A percentile compares a stretch with the other conserved stretches of the same genome.
Conservation (phyloP, 2,797 vertebrate genomes). For the Leuciscus waleckii region DNA sequence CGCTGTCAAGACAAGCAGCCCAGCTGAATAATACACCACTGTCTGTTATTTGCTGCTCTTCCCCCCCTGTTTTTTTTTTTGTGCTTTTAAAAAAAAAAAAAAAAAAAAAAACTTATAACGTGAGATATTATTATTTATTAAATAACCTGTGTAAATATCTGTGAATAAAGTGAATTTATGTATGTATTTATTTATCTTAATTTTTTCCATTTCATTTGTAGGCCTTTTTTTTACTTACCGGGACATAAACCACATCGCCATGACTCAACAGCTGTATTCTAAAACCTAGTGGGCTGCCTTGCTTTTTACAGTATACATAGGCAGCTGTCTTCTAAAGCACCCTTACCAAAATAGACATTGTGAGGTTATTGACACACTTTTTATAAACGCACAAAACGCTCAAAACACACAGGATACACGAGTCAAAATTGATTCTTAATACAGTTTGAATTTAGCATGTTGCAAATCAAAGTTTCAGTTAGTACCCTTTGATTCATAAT, state of each 20-base stretch:
- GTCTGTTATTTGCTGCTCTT: conserved; percentile 46
- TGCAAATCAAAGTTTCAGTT: neutral
- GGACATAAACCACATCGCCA: neutral
- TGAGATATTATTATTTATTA: neutral
- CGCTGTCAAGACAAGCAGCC: conserved; percentile 68
- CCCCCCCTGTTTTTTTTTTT: too few relatives aligned
- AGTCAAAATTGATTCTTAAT: neutral
- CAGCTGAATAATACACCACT: conserved; percentile 65
- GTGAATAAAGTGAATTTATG: neutral
- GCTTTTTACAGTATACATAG: conserved; percentile 19
- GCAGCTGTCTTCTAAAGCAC: neutral
- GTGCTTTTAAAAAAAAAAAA: neutral
- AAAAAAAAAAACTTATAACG: neutral
- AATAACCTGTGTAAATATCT: neutral
- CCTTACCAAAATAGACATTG: neutral
- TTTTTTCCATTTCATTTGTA: too few relatives aligned
- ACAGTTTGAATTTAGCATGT: neutral
- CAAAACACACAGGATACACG: neutral
- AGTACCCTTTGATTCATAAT: neutral
- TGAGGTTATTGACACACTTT: neutral
- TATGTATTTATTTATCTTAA: neutral
- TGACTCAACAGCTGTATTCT: conserved; percentile 16
- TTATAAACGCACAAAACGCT: neutral
- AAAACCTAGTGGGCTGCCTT: conserved; percentile 31
- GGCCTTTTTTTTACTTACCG: neutral